Base-by-base conservation (phyloP, 2,888 invertebrate species). In the Plebejus melissa region DNA sequence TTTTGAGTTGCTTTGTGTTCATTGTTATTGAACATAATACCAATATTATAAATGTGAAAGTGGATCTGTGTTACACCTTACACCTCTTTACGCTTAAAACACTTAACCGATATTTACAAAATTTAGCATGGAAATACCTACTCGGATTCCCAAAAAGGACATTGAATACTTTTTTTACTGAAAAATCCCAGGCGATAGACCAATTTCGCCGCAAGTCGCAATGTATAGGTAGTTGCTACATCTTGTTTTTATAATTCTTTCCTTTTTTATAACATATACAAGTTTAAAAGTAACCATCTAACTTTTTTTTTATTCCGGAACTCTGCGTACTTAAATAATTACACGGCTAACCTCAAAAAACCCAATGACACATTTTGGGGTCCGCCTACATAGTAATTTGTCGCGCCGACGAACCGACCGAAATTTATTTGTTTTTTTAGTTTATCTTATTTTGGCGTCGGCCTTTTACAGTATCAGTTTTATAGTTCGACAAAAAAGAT, bases 301-400 rank as follows among this genome's bases (percentile, higher is more conserved):
- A 28, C 60, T 28, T 65, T 32, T 28, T 65, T 65, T 60, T 11
- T 32, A 32, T 13, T 65, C 32, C 65, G 32, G 65, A 65, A 32
- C 65, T 32, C 32, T 36, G 6, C 60, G 60, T 60, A 60, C 65
- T 65, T 65, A 65, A 65, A 65, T 65, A 65, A 36, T 65, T 36
- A 65, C 60, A 65, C 60, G 60, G 60, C 28, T 65, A 28, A 65
- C 65, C 65, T 36, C 65, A 36, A 65, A 36, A 65, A 16, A 65
- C 36, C 65, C 32, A 65, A 65, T 65, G 65, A 65, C 65, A 65
- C 65, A 65, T 65, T 65, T 65, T 65, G 28, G 60, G 7, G 65
- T 46, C 65, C 65, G 16, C 32, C 65, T 65, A 65, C 65, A 65
- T 65, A 32, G 65, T 89, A 90, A 91, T 91, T 91, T 90, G 90